Evolutionary conservation across 2,113 vertebrate genomes (phyloP).

Genomic region (Platichthys stellatus): DNA sequence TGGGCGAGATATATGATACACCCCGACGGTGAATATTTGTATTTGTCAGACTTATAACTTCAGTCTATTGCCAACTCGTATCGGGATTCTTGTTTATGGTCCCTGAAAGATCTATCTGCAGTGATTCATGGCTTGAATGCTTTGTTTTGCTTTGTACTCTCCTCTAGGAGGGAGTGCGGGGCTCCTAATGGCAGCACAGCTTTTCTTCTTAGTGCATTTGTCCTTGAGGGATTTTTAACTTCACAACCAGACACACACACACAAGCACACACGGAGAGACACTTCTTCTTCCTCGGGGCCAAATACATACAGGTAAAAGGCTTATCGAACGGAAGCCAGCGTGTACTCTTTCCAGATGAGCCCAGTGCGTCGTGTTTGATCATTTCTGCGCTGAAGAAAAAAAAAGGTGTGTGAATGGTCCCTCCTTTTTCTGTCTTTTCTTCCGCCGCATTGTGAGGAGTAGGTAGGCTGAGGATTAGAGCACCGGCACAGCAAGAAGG

Average conservation of each 20-base stretch:
- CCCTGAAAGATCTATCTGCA: constrained; percentile 69
- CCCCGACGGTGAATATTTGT: constrained; percentile 72
- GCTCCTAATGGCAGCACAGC: constrained; percentile 63
- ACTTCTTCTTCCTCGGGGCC: constrained; percentile 61
- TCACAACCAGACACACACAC: constrained; percentile 37
- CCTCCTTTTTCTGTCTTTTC: constrained; percentile 19
- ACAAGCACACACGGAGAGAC: constrained; percentile 47
- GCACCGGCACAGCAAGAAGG: constrained; percentile 12
- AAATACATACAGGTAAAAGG: constrained; percentile 67
- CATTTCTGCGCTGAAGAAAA: constrained; percentile 28
- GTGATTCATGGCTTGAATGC: constrained; percentile 74
- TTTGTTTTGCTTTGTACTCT: constrained; percentile 69
- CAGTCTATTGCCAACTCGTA: constrained; percentile 62
- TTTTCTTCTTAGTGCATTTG: constrained; percentile 68
- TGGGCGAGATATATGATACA: constrained; percentile 50
- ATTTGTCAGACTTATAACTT: constrained; percentile 69
- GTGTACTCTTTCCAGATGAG: constrained; percentile 64
- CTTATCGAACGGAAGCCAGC: constrained; percentile 64
- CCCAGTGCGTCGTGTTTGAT: constrained; percentile 57
- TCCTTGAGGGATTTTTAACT: constrained; percentile 78
- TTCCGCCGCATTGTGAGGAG: constrained; percentile 30
- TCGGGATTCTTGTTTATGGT: constrained; percentile 70
- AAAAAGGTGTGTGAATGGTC: constrained; percentile 12
- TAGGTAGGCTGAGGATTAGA: constrained; percentile 27
- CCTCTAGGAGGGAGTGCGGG: constrained; percentile 52